Evolutionary conservation across 2,797 vertebrate species (phyloP).

Genomic region (Hapalemur alaotrensis): DNA sequence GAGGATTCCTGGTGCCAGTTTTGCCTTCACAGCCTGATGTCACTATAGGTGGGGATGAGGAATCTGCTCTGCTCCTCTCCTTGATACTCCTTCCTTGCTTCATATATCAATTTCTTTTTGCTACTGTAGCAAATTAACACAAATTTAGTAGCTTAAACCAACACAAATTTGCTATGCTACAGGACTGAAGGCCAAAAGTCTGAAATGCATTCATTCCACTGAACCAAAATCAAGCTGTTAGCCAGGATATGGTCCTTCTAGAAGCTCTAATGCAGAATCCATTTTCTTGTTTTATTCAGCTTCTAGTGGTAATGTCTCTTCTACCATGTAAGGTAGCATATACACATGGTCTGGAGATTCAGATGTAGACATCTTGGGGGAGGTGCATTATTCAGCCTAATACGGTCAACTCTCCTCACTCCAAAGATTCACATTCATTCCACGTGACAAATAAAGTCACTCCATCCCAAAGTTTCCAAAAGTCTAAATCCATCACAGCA

Average conservation of each 20-base stretch:
- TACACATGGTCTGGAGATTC: not conserved
- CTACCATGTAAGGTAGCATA: not conserved
- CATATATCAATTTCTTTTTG: not conserved
- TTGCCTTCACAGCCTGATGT: not conserved
- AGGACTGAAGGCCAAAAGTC: not conserved
- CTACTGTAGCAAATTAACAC: not conserved
- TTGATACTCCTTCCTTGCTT: not conserved
- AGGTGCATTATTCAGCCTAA: not conserved
- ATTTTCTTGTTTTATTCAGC: not conserved
- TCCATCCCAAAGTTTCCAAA: not conserved
- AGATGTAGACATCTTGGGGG: not conserved
- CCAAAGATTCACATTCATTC: not conserved
- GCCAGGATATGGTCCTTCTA: not conserved
- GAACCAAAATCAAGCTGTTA: not conserved
- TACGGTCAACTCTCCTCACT: not conserved
- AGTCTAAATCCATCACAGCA: not conserved
- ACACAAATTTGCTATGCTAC: not conserved
- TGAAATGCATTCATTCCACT: not conserved
- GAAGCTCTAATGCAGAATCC: not conserved
- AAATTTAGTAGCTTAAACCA: not conserved
- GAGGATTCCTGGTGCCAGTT: not conserved
- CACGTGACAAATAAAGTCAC: not conserved
- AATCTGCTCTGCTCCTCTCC: not conserved
- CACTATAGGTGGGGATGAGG: not conserved
- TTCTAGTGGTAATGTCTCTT: not conserved